Evolutionary conservation across 2,888 invertebrate genomes (phyloP).

Genomic region (Tuberolachnus salignus): DNA sequence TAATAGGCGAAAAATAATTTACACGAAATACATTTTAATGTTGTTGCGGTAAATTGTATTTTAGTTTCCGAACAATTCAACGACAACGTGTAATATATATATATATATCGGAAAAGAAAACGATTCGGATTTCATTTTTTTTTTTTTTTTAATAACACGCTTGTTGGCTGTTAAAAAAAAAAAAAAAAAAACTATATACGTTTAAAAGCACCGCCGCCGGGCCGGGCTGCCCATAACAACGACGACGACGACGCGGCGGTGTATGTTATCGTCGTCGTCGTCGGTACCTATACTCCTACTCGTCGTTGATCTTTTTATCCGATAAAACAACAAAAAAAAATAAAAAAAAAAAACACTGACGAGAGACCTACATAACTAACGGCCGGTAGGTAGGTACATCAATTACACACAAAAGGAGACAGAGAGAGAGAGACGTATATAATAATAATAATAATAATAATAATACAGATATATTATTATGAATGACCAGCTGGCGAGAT

Average conservation of each 20-base stretch:
- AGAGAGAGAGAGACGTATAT: background rate
- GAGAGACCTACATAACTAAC: background rate
- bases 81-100: too few relatives aligned
- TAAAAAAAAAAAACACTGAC: background rate
- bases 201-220: too few relatives aligned
- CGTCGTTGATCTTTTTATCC: constrained; percentile 24
- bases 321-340: background rate
- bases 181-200: too few relatives aligned
- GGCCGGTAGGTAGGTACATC: background rate
- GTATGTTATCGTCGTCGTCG: background rate
- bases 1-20: too few relatives aligned
- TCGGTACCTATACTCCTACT: background rate
- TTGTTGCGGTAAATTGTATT: too few relatives aligned
- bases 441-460: constrained; percentile 23
- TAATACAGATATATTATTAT: constrained; percentile 11
- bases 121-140: background rate
- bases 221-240: too few relatives aligned
- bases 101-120: too few relatives aligned
- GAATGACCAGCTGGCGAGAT: constrained; percentile 36
- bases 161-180: too few relatives aligned
- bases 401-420: constrained; percentile 20
- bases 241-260: background rate
- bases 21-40: too few relatives aligned
- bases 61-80: too few relatives aligned
- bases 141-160: constrained; percentile 15